Conservation (phyloP, 2,113 vertebrate genomes). For the Nerophis lumbriciformis region DNA sequence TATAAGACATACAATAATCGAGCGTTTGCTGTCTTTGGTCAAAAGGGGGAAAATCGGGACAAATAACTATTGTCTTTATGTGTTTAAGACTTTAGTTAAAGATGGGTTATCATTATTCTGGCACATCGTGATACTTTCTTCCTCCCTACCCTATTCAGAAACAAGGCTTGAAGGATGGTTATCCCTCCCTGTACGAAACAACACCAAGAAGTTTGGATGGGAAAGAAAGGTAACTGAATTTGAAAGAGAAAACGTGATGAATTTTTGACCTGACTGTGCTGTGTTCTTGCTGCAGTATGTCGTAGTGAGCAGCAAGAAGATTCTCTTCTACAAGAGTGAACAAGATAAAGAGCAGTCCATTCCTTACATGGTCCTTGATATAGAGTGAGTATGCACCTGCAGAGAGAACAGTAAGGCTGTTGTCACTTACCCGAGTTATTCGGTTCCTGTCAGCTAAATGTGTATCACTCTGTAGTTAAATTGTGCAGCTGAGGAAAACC, state of each 20-base stretch:
- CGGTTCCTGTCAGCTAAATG: not conserved
- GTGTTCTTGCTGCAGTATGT: conserved; percentile 77
- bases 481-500: not conserved
- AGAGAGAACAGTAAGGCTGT: not conserved
- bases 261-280: not conserved
- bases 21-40: no score
- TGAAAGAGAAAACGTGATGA: not conserved
- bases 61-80: not conserved
- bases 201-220: conserved; percentile 98
- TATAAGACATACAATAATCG: no score
- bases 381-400: conserved; percentile 83
- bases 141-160: conserved; percentile 63
- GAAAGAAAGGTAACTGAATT: conserved; percentile 81
- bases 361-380: conserved; percentile 97
- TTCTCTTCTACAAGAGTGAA: conserved; percentile 96
- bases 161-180: conserved; percentile 93
- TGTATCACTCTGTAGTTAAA: not conserved
- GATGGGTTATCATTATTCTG: no score
- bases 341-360: conserved; percentile 96
- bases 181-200: conserved; percentile 93
- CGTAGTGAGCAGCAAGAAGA: conserved; percentile 99
- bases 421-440: not conserved
- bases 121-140: no score
- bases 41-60: not conserved
- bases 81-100: not conserved